A percentile compares a stretch with the other conserved stretches of the same genome.
phyloP scores from a whole-genome alignment of 2,797 vertebrate genomes.

The Dromococcyx pavoninus region DNA sequence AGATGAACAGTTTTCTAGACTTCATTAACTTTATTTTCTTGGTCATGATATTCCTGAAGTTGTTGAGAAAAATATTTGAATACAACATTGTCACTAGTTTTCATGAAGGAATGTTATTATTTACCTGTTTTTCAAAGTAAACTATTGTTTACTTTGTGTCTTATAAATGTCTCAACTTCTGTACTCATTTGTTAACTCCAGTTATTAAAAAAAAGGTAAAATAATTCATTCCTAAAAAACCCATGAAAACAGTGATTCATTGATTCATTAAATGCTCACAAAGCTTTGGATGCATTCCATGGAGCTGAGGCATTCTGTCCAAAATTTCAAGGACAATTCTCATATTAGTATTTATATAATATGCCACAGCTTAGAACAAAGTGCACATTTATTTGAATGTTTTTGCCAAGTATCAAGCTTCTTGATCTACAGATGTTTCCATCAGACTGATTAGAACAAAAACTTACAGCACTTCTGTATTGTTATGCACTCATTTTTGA shows the following conservation, averaged over 20 bases:
- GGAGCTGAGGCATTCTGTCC: neutral
- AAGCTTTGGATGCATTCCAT: neutral
- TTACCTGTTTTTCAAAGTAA: neutral
- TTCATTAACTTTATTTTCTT: neutral
- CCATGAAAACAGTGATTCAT: neutral
- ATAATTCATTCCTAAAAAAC: accelerated
- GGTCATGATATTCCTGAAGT: neutral
- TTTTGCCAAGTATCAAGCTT: neutral
- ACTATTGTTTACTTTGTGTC: neutral
- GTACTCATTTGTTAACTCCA: neutral
- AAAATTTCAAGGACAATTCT: neutral
- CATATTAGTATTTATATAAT: neutral
- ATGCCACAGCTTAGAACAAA: neutral
- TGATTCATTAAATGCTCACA: neutral
- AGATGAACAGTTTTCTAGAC: neutral
- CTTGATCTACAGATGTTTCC: neutral
- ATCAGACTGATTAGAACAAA: neutral
- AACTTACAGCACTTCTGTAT: neutral
- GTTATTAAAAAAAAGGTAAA: neutral
- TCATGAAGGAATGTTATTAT: neutral
- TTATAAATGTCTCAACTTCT: neutral
- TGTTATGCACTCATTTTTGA: neutral
- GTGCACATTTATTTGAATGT: neutral
- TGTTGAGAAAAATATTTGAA: neutral
- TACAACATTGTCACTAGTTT: neutral